phyloP scores from a whole-genome alignment of 2,113 vertebrate genomes.

The Lampris megalopsis region DNA sequence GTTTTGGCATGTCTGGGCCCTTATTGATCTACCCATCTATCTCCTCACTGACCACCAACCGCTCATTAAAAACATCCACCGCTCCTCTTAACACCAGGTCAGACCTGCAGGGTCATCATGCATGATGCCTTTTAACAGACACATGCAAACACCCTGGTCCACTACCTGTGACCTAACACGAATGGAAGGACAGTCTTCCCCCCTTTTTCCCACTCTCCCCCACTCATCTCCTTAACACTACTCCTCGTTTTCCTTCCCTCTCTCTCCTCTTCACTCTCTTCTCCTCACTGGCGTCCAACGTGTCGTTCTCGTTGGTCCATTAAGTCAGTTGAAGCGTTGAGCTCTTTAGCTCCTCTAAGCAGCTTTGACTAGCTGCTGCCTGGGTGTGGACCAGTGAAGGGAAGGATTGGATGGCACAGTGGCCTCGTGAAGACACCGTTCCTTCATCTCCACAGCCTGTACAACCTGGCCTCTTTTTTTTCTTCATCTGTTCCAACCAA shows the following conservation, averaged over 20 bases:
- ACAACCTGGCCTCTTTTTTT: conserved; percentile 35
- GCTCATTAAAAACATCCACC: not conserved
- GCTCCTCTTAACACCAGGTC: conserved; percentile 33
- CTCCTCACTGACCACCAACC: no score
- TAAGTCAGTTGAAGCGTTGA: conserved; percentile 53
- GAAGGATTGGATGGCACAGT: conserved; percentile 64
- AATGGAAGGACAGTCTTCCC: not conserved
- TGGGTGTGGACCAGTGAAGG: conserved; percentile 67
- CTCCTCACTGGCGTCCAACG: not conserved
- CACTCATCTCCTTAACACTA: not conserved
- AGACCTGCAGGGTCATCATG: not conserved
- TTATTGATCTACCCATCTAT: no score
- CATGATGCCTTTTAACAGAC: not conserved
- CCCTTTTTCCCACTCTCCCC: not conserved
- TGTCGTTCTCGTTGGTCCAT: conserved; percentile 55
- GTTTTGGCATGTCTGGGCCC: no score
- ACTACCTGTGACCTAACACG: not conserved
- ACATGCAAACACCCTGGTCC: not conserved
- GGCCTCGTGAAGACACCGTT: conserved; percentile 60
- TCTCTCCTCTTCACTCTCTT: conserved; percentile 8
- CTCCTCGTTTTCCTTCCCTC: not conserved
- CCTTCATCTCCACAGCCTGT: conserved; percentile 58
- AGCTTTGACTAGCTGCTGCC: conserved; percentile 67
- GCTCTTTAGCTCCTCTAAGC: conserved; percentile 63
- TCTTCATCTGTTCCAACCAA: no score